Evolutionary conservation across 2,888 invertebrate species (phyloP).

Genomic region (Oligia fasciuncula): DNA sequence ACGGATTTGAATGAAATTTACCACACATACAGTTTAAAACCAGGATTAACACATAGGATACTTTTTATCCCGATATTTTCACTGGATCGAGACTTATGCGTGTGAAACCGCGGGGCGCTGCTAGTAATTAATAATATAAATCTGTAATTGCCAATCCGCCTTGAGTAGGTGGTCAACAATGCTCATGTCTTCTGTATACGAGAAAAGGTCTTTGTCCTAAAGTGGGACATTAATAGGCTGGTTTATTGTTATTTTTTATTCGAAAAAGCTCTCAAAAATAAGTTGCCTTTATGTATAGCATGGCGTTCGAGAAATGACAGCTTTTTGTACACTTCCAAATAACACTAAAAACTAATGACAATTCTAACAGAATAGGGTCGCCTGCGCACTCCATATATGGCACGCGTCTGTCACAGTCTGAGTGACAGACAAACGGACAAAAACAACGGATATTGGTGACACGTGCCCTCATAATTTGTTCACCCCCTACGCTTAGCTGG

Average conservation of each 20-base stretch:
- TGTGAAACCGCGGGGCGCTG: too few relatives aligned
- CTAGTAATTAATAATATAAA: not conserved
- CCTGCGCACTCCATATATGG: constrained; percentile 26
- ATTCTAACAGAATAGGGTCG: constrained; percentile 36
- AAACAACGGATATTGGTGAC: constrained; percentile 77
- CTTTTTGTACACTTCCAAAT: constrained; percentile 4
- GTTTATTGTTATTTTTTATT: not conserved
- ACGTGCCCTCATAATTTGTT: constrained; percentile 77
- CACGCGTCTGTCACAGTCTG: constrained; percentile 62
- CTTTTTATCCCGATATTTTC: too few relatives aligned
- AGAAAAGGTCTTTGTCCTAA: not conserved
- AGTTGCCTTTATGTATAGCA: not conserved
- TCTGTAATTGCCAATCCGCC: not conserved
- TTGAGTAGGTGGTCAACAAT: not conserved
- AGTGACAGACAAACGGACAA: constrained; percentile 76
- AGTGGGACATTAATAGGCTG: not conserved
- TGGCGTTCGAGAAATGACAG: not conserved
- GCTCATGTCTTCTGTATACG: not conserved
- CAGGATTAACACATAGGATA: too few relatives aligned
- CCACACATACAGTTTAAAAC: too few relatives aligned
- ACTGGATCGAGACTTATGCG: too few relatives aligned
- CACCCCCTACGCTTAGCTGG: constrained; percentile 59
- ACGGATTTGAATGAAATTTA: too few relatives aligned
- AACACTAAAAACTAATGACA: constrained; percentile 28
- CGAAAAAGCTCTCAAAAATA: not conserved